Evolutionary conservation across 2,888 invertebrate genomes (phyloP), one percentile per base, ranked within the genome.

Genomic region (Deroplatys truncata): DNA sequence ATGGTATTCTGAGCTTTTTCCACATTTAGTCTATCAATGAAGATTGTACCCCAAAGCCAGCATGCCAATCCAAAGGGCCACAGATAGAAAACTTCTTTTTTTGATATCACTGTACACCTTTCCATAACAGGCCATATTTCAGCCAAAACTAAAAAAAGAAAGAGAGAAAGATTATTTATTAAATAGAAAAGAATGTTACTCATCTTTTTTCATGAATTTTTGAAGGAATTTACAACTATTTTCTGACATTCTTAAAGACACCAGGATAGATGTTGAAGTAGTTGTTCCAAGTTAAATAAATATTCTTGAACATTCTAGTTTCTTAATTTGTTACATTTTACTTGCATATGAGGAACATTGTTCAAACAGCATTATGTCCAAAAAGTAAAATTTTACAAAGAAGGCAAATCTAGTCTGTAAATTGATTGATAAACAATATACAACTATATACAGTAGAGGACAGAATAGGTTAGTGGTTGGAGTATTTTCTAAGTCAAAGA

Each of bases 21-120:
- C n/a, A 92, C 93, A 91, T 94, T 94, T 2, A 93, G 91, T 82
- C 95, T 92, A 91, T 95, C 94, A 84, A 95, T 94, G 92, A 95
- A 95, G 43, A 95, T 93, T 10, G 94, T 93, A 28, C 95, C 95
- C 92, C 94, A 94, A 20, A 95, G 92, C 93, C 94, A 94, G 31
- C 94, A 93, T 0, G 94, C 93, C 13, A 94, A 90, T 13, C 95
- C 95, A 92, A 95, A 95, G 2, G 94, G 94, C 91, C 94, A 94
- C 29, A 94, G 92, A 91, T 94, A 95, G 90, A 94, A 92, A 56
- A 95, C 92, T 91, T 94, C 95, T 91, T 93, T 93, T 92, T 95
- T 95, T 16, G 94, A 94, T 56, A 95, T 93, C 29, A 94, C 93
- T 20, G 94, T 93, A 91, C 94, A 94, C 28, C 93, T 92, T 15